Evolutionary conservation across 1,140 invertebrate genomes (phyloP), one percentile per base, ranked within the genome.

Genomic region (Archegozetes longisetosus): DNA sequence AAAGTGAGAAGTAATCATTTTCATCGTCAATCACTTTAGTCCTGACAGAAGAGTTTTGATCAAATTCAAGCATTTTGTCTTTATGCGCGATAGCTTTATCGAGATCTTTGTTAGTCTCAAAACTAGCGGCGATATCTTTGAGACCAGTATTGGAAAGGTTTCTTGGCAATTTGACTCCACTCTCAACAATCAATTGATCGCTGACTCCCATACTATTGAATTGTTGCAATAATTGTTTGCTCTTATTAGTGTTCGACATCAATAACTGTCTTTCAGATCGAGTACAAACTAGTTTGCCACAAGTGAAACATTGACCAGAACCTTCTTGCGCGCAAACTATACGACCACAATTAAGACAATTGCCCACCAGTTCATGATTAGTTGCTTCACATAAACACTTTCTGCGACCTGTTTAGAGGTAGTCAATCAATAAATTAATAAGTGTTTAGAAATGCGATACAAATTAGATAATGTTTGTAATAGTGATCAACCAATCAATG

Each of bases 261-360:
- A 61, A 22, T 50, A 47, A 4, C 20, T 55, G 67, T 67, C 72
- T 71, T 60, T 62, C 2, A 22, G 53, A 13, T 50, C 58, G 28
- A 26, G 29, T 61, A 13, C 53, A 47, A 50, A 90, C 90, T 62
- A 86, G 70, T 66, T 82, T 80, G 1, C 81, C 84, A 76, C 96
- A 99, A 68, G 85, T 93, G 13, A 95, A 77, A 71, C 95, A 98
- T 1, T 90, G 88, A 0, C 95, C 95, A 32, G 90, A 84, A 1
- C 94, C 93, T 77, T 99, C 95, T 75, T 97, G 92, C 56, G 80
- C 79, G 75, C 94, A 98, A 24, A 98, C 86, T 67, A 98, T 86
- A 63, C 91, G 76, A 0, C 95, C 95, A 77, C 95, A 99, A 55
- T 81, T 80, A 0, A 87, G 68, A 68, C 95, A 99, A 74, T 98